These are phyloP conservation scores for Zaprionus nigranus DNA, from an alignment of 1,140 invertebrate genomes.

Conservation along the genomic window DNA sequence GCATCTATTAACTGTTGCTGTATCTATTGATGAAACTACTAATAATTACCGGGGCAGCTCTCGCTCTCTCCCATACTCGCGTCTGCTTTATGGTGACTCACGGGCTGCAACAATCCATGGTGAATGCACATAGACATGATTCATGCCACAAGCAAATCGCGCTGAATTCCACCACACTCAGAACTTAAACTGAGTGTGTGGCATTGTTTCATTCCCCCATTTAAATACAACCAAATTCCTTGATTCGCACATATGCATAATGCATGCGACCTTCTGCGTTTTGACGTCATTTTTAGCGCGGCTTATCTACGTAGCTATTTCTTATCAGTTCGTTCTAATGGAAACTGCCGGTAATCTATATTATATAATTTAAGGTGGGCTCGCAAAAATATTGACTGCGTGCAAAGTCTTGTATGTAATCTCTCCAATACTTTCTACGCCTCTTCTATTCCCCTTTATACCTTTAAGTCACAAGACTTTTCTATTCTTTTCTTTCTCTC, in stretches of 20 bases:
- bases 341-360: conserved; percentile 2
- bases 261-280: conserved; percentile 2
- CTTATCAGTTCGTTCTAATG: conserved; percentile 21
- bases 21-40: conserved; percentile 1
- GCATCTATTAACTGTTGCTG: neutral
- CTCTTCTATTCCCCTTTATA: too few species aligned
- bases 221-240: conserved; percentile 7
- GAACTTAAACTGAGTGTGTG: neutral
- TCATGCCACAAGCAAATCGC: conserved; percentile 14
- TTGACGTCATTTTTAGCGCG: conserved; percentile 3
- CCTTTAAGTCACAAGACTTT: neutral
- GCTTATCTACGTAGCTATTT: conserved; percentile 12
- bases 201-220: neutral
- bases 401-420: neutral
- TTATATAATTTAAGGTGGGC: conserved; percentile 19
- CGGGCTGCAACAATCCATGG: conserved; percentile 2
- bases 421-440: too few species aligned
- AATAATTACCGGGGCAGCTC: conserved; percentile 13
- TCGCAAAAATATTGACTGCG: neutral
- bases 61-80: neutral
- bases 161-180: conserved; percentile 5
- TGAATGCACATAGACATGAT: conserved; percentile 19
- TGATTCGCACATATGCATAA: conserved; percentile 1
- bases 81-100: conserved; percentile 7
- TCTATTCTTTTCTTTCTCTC: neutral